phyloP scores from a whole-genome alignment of 2,113 vertebrate species.

The Aspiorhynchus laticeps region DNA sequence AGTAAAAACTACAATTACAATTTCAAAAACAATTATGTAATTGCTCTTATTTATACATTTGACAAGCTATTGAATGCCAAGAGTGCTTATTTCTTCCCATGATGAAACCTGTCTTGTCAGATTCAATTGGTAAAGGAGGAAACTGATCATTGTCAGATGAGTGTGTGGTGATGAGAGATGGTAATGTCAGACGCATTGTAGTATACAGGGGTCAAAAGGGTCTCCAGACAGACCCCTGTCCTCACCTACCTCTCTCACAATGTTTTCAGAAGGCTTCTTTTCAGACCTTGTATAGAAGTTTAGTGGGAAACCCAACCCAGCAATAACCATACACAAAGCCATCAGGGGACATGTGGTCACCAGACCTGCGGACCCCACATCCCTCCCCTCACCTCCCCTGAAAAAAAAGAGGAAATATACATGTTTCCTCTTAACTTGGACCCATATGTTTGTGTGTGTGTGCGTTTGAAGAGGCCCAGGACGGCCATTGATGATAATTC shows the following conservation, averaged over 20 bases:
- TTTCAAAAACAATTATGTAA: neutral
- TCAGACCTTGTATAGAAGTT: slow-evolving; percentile 66
- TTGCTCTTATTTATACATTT: neutral
- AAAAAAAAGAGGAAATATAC: neutral
- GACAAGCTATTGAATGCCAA: neutral
- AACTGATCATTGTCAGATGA: neutral
- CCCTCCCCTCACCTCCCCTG: slow-evolving; percentile 39
- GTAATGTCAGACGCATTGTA: slow-evolving; percentile 54
- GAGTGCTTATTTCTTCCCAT: neutral
- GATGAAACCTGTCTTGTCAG: neutral
- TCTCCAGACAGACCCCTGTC: slow-evolving; percentile 59
- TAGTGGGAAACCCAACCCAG: slow-evolving; percentile 68
- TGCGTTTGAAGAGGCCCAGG: slow-evolving; percentile 34
- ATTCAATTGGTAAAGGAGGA: neutral
- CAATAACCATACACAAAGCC: slow-evolving; percentile 60
- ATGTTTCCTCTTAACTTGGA: neutral
- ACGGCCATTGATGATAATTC: slow-evolving; percentile 3
- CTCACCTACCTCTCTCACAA: slow-evolving; percentile 57
- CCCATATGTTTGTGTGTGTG: slow-evolving; percentile 55
- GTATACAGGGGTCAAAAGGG: slow-evolving; percentile 47
- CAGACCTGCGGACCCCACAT: slow-evolving; percentile 63
- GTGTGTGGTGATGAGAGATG: slow-evolving; percentile 53
- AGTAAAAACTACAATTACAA: neutral
- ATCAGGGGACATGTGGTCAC: slow-evolving; percentile 76
- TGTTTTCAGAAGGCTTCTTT: slow-evolving; percentile 72